Evolutionary conservation across 2,888 invertebrate genomes (phyloP), one percentile per base, ranked within the genome.

Genomic region (Cephus nigrinus): DNA sequence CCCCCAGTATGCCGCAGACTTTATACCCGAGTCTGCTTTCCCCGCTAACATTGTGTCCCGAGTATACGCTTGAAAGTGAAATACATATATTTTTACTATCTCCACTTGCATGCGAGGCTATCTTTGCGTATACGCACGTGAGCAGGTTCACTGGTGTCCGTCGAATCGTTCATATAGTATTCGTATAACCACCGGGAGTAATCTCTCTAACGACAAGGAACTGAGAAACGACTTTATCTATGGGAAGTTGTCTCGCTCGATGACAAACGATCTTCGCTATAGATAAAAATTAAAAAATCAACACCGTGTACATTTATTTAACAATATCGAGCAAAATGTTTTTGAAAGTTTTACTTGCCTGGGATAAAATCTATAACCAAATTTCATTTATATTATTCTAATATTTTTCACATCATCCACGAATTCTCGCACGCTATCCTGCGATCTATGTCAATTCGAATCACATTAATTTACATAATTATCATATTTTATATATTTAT

Each of bases 21-120:
- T 91, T 91, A 91, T 91, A 91, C 85, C 82, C 84, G 85, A 84
- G 88, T 85, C 87, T 86, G 86, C 91, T 91, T 91, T 91, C 91
- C 91, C 88, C 88, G 85, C 79, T 82, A 40, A 40, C 82, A 81
- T 81, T 84, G 30, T 82, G 79, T 85, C 83, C 83, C 82, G 55
- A 83, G 80, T 79, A 82, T 80, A 82, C 85, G 84, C 86, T 88
- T 81, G 89, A 91, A 91, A 91, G 91, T 91, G 90, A 91, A 91
- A 91, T 87, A 90, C 86, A 82, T 76, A 33, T 74, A 74, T 77
- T 77, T 77, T 74, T 74, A 74, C 12, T 32, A 36, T 55, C 35
- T n/a, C 12, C 34, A 23, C 36, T 33, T 77, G 30, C 31, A 33
- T 68, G 69, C 36, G 40, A 74, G 75, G 11, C 77, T 77, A 74